A percentile compares a stretch with the other conserved stretches of the same genome.
phyloP scores from a whole-genome alignment of 1,140 invertebrate species.

The Tetragonula clypearis region DNA sequence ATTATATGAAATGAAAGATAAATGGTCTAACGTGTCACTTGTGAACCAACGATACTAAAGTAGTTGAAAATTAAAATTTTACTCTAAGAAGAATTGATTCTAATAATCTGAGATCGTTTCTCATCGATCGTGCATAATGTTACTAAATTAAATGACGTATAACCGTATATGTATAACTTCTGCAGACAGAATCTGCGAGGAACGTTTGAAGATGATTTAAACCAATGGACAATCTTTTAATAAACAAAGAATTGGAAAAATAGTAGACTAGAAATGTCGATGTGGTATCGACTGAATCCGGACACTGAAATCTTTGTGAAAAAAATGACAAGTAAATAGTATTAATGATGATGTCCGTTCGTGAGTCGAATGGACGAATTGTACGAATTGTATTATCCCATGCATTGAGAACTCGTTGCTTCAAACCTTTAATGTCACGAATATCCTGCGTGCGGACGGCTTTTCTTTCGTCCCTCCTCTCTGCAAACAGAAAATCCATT shows the following conservation, averaged over 20 bases:
- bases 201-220: not conserved
- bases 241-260: not conserved
- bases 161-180: too few relatives aligned
- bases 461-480: conserved; percentile 74
- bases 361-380: conserved; percentile 23
- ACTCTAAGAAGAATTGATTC: not conserved
- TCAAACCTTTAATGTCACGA: conserved; percentile 81
- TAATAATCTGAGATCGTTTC: not conserved
- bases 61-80: not conserved
- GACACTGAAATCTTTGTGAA: conserved; percentile 24
- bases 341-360: conserved; percentile 33
- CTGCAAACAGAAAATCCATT: conserved; percentile 68
- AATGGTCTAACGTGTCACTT: not conserved
- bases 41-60: not conserved
- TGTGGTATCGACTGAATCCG: conserved; percentile 26
- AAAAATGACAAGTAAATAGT: conserved; percentile 15
- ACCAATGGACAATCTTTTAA: not conserved
- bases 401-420: conserved; percentile 66
- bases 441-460: conserved; percentile 76
- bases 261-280: not conserved
- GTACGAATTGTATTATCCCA: conserved; percentile 51
- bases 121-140: not conserved
- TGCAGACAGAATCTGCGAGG: not conserved
- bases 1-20: not conserved
- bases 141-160: not conserved